Base-by-base conservation (phyloP, 2,113 vertebrate genomes). In the Bungarus multicinctus region DNA sequence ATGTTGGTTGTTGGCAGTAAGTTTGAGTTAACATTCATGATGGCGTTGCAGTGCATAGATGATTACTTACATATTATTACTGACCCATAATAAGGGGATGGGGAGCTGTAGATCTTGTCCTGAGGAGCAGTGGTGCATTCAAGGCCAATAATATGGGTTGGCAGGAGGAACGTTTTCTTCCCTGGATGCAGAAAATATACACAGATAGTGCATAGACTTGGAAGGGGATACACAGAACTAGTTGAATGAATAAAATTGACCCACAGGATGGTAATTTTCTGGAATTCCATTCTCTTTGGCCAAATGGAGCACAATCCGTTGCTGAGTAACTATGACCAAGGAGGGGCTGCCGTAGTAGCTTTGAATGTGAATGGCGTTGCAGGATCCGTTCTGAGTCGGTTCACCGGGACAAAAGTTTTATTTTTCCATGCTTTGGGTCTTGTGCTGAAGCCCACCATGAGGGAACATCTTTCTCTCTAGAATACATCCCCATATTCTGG, bases 41-140 rank as follows among this genome's bases (percentile, higher is more conserved):
- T 92, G 91, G 81, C 94, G 96, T 90, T 58, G 85, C 93, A 92
- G 94, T 95, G 92, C 92, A 53, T 94, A 93, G 92, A 92, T 95
- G 95, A 94, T 92, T 95, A 95, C 93, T 93, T 93, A 95, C 60
- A n/a, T 81, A 94, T 52, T 93, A 93, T 95, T 95, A 94, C 91
- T 95, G 95, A 96, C 93, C 95, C 95, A 94, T 96, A 93, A 94
- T 95, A 96, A 96, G 94, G 92, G 94, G 94, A 93, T 96, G 94
- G 94, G 87, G 94, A 94, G 90, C 91, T 93, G 94, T 96, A 85
- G 55, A 91, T 94, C 93, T 95, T 96, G 85, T 88, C 57, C 87
- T 94, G 93, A 94, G 92, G 93, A 94, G 93, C 93, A 92, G 91
- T 92, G 93, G 93, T 95, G 90, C 91, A 74, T 94, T 91, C 91